phyloP scores from a whole-genome alignment of 1,140 invertebrate genomes.

The Eueides isabella region DNA sequence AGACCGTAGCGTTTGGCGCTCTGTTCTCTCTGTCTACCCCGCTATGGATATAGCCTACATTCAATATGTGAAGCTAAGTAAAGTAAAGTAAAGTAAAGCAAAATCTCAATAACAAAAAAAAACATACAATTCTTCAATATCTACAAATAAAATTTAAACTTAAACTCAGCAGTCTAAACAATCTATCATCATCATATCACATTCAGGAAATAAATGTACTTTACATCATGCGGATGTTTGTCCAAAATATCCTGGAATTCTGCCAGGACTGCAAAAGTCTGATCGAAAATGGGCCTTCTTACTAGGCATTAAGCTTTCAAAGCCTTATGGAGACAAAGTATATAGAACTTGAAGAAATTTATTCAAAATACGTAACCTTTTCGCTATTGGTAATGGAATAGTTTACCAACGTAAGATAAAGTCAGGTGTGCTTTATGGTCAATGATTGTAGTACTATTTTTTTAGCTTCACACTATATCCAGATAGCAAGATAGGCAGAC shows the following conservation, averaged over 20 bases:
- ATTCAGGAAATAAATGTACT: constrained; percentile 8
- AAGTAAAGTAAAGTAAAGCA: no score
- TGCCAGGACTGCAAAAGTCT: not conserved
- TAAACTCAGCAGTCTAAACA: not conserved
- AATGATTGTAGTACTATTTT: not conserved
- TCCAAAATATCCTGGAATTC: constrained; percentile 11
- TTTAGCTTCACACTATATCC: no score
- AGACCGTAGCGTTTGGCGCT: no score
- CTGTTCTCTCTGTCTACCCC: no score
- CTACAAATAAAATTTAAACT: not conserved
- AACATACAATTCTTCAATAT: not conserved
- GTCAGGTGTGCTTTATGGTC: not conserved
- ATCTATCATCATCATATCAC: constrained; percentile 11
- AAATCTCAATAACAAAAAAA: not conserved
- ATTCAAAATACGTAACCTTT: constrained; percentile 3
- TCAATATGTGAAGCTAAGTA: no score
- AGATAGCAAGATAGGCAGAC: no score
- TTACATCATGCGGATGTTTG: constrained; percentile 11
- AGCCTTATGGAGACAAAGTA: not conserved
- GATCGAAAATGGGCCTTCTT: not conserved
- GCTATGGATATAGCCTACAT: no score
- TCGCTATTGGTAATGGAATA: not conserved
- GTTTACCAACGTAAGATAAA: constrained; percentile 1
- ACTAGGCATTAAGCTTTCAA: not conserved
- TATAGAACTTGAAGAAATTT: not conserved